Evolutionary conservation across 2,113 vertebrate genomes (phyloP).

Genomic region (Ceyx cyanopectus): DNA sequence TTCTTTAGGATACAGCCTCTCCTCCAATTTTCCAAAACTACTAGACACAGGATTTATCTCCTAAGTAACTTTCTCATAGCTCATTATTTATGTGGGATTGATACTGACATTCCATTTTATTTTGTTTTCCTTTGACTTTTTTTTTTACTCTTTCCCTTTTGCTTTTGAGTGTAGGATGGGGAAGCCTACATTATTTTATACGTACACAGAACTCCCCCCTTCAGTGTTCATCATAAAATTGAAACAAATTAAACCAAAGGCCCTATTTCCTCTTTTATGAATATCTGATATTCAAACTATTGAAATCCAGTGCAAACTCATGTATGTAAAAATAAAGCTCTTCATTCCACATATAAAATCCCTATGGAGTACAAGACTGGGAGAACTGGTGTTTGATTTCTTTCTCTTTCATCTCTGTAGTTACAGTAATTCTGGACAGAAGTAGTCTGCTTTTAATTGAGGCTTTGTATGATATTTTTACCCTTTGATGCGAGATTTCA

Average conservation of each 20-base stretch:
- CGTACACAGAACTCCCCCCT: background rate
- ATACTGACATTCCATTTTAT: background rate
- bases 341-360: background rate
- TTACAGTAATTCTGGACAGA: slow-evolving; percentile 10
- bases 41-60: background rate
- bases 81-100: background rate
- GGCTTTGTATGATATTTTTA: slow-evolving; percentile 25
- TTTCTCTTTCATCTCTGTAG: slow-evolving; percentile 52
- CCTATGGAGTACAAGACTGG: background rate
- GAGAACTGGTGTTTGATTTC: slow-evolving; percentile 19
- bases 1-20: background rate
- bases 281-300: background rate
- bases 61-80: background rate
- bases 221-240: background rate
- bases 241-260: background rate
- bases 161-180: background rate
- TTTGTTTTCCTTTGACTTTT: background rate
- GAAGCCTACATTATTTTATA: background rate
- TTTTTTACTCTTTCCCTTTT: background rate
- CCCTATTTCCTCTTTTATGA: background rate
- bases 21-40: background rate
- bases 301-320: background rate
- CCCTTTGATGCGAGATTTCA: slow-evolving; percentile 50
- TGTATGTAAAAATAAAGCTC: background rate
- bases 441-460: slow-evolving; percentile 42